Base-by-base conservation (phyloP, 1,140 invertebrate species). In the Cydia pomonella region DNA sequence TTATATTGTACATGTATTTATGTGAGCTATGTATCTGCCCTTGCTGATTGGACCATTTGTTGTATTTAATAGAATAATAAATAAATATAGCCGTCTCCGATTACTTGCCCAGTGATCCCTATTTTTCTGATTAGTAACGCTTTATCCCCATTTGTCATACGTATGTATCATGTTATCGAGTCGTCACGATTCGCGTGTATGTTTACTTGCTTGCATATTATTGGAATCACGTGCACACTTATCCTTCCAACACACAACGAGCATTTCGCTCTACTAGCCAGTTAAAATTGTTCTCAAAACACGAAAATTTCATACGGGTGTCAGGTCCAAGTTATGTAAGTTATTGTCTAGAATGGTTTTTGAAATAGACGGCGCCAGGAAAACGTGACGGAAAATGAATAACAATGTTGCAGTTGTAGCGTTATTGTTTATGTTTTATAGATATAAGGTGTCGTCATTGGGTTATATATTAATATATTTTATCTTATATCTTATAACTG, bases 361-460 rank as follows among this genome's bases (percentile, higher is more conserved):
- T 50, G 47, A 59, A 12, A 18, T 9, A 53, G n/a, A 10, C 21
- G 21, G 9, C 53, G 21, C 53, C 53, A 12, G 53, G 21, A 59
- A 59, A 59, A 59, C 53, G 53, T 59, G 53, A 59, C 53, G 53
- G 47, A 50, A 50, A 50, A 59, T 59, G 9, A 59, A 10, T 59
- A 7, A 59, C 53, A 23, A 59, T 59, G 53, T 59, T 59, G 53
- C n/a, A 21, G 10, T n/a, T 53, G 9, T 59, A 59, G 53, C n/a
- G n/a, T 2, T 21, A 5, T 59, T 59, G 6, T 59, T n/a, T n/a
- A n/a, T 59, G 53, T 23, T 18, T 23, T 23, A 59, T 23, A 59
- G 6, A n/a, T 38, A 38, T 0, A 9, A 38, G 29, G 33, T 38
- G 33, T 38, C 33, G 1, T 38, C 33, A 2, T 38, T 38, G 33